Evolutionary conservation across 2,797 vertebrate species (phyloP).

Genomic region (Mionectes olivaceus): DNA sequence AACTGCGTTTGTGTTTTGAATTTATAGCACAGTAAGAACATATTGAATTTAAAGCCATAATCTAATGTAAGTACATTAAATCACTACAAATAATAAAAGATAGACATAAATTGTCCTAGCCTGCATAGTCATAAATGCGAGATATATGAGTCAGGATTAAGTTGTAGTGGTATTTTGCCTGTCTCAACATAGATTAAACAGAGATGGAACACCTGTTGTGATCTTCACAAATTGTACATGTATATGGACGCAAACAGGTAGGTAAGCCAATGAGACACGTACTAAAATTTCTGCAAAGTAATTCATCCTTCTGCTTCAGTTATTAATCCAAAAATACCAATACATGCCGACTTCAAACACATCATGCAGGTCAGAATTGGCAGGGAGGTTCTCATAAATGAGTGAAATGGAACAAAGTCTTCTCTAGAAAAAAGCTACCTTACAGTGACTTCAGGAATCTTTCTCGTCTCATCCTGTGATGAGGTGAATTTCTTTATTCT

Average conservation of each 20-base stretch:
- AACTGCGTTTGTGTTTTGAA: not conserved
- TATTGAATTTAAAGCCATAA: conserved; percentile 23
- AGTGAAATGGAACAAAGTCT: not conserved
- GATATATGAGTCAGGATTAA: conserved; percentile 4
- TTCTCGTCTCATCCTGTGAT: not conserved
- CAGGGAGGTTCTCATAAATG: not conserved
- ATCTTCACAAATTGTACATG: not conserved
- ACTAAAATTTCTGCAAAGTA: not conserved
- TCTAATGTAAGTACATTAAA: not conserved
- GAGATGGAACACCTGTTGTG: not conserved
- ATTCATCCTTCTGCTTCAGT: not conserved
- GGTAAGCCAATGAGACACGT: not conserved
- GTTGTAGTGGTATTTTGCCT: not conserved
- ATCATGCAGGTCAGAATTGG: not conserved
- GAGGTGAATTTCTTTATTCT: conserved; percentile 24
- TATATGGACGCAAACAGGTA: not conserved
- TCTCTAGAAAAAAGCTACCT: not conserved
- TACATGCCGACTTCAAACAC: not conserved
- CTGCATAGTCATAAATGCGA: not conserved
- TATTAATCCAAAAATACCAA: not conserved
- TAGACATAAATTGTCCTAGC: not conserved
- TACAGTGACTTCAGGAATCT: not conserved
- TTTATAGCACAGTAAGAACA: not conserved
- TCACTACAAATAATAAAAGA: conserved; percentile 8
- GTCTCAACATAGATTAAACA: not conserved